Evolutionary conservation across 2,797 vertebrate genomes (phyloP).

Genomic region (Micrastur ruficollis): DNA sequence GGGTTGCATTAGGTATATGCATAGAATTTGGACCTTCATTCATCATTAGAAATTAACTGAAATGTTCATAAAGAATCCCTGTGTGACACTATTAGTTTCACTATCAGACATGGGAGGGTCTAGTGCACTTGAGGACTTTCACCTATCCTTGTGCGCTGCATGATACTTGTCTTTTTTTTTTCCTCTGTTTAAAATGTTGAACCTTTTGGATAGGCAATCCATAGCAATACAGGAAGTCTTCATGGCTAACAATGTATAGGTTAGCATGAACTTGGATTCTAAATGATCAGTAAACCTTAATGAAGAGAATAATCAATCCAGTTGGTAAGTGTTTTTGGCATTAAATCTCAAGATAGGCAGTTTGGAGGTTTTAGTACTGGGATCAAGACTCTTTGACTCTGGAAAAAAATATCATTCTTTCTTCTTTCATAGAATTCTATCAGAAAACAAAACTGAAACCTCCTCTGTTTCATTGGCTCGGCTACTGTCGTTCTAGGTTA

Average conservation of each 20-base stretch:
- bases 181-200: neutral
- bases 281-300: neutral
- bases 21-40: neutral
- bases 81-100: neutral
- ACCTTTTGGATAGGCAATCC: neutral
- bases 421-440: neutral
- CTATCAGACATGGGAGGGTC: neutral
- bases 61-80: neutral
- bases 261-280: neutral
- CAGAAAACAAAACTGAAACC: neutral
- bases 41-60: neutral
- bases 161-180: neutral
- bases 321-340: neutral
- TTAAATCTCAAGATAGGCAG: neutral
- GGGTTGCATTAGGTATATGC: neutral
- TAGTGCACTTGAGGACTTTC: neutral
- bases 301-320: neutral
- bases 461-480: neutral
- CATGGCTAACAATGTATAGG: neutral
- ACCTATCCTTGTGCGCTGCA: neutral
- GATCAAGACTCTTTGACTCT: neutral
- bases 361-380: neutral
- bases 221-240: neutral
- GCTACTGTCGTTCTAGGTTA: neutral
- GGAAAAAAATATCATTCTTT: accelerated